phyloP scores from a whole-genome alignment of 2,888 invertebrate species.

The Drosophila helvetica region DNA sequence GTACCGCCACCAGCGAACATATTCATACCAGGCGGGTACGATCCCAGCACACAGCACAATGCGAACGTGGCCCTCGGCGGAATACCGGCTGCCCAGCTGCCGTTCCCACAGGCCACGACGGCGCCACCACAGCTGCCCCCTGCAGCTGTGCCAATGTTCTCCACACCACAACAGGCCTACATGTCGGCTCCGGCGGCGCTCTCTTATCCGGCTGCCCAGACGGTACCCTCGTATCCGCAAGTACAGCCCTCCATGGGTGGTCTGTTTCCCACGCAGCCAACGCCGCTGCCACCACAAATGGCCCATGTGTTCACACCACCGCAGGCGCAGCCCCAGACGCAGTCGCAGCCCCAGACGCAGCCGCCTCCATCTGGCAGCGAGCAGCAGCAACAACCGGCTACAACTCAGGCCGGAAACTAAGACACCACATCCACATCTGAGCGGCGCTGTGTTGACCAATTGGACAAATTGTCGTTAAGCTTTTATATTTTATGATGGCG shows the following conservation, averaged over 20 bases:
- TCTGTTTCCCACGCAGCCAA: slow-evolving; percentile 76
- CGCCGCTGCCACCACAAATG: slow-evolving; percentile 79
- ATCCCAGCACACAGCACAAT: slow-evolving; percentile 48
- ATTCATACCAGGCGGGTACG: slow-evolving; percentile 74
- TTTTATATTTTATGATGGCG: slow-evolving; percentile 54
- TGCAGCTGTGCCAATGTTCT: slow-evolving; percentile 75
- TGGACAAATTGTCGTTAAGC: slow-evolving; percentile 66
- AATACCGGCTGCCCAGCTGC: slow-evolving; percentile 68
- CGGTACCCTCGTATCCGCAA: slow-evolving; percentile 83
- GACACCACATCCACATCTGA: slow-evolving; percentile 15
- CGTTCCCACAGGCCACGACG: slow-evolving; percentile 75
- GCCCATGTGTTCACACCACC: slow-evolving; percentile 62
- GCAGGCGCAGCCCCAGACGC: slow-evolving; percentile 31
- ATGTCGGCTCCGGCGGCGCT: slow-evolving; percentile 78
- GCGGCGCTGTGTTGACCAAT: slow-evolving; percentile 1
- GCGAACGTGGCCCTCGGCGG: slow-evolving; percentile 48
- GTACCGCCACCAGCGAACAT: slow-evolving; percentile 67
- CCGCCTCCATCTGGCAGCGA: slow-evolving; percentile 17
- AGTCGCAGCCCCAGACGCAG: slow-evolving; percentile 7
- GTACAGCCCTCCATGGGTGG: slow-evolving; percentile 81
- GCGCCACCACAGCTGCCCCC: slow-evolving; percentile 53
- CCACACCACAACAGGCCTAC: slow-evolving; percentile 76
- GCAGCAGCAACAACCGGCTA: slow-evolving; percentile 37
- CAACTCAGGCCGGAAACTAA: slow-evolving; percentile 57
- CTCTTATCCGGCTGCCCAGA: slow-evolving; percentile 81